Conservation (phyloP, 1,140 invertebrate genomes). For the Megathymus violae region DNA sequence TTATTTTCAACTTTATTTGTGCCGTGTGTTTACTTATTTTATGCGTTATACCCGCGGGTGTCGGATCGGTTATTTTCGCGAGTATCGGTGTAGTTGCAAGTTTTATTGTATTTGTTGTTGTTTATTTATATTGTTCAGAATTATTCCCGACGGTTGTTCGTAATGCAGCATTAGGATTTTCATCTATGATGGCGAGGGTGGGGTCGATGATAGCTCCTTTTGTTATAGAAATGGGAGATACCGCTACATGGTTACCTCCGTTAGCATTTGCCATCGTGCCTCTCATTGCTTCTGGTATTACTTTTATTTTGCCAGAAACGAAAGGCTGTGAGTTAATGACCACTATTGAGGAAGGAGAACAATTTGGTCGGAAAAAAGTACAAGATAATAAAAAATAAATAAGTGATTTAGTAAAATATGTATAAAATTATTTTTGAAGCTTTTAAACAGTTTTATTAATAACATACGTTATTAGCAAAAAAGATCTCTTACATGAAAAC, state of each 20-base stretch:
- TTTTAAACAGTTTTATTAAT: neutral
- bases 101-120: constrained; percentile 87
- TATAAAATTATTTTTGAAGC: neutral
- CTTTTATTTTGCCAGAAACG: constrained; percentile 90
- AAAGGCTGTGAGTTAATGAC: constrained; percentile 89
- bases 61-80: constrained; percentile 83
- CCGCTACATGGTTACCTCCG: constrained; percentile 85
- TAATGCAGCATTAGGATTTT: constrained; percentile 87
- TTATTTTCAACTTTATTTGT: constrained; percentile 84
- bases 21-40: constrained; percentile 85
- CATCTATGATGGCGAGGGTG: constrained; percentile 87
- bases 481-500: no score
- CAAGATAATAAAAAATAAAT: constrained; percentile 20
- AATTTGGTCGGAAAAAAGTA: constrained; percentile 83
- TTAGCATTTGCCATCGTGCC: constrained; percentile 87
- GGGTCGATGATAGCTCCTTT: constrained; percentile 88
- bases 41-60: constrained; percentile 77
- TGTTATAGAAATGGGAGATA: constrained; percentile 80
- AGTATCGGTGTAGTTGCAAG: constrained; percentile 88
- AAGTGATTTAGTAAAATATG: no score
- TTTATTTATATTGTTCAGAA: constrained; percentile 88
- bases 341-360: constrained; percentile 91
- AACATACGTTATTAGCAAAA: neutral
- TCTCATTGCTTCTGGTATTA: constrained; percentile 86
- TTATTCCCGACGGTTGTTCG: constrained; percentile 88